A percentile compares a stretch with the other conserved stretches of the same genome.
Conservation (phyloP, 2,113 vertebrate species). For the Nesoenas mayeri region DNA sequence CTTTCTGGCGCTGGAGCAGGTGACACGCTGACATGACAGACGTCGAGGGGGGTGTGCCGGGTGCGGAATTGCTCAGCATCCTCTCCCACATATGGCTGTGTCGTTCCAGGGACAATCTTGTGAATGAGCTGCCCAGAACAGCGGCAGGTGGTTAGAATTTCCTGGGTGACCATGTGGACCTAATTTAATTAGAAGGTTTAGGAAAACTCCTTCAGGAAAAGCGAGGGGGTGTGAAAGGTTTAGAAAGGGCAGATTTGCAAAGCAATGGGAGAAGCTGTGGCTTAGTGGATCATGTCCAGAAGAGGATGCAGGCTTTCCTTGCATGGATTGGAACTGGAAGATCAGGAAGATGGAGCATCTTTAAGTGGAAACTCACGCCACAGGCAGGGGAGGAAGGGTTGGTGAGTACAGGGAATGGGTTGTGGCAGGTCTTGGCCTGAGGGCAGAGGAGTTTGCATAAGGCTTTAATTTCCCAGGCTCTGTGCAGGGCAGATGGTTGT, state of each 20-base stretch:
- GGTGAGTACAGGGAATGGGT: neutral
- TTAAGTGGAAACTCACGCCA: neutral
- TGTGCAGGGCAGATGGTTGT: slow-evolving; percentile 14
- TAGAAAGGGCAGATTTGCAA: neutral
- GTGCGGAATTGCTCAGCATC: neutral
- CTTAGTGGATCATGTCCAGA: neutral
- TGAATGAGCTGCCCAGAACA: neutral
- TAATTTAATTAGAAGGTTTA: slow-evolving; percentile 15
- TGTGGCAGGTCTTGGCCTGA: slow-evolving; percentile 15
- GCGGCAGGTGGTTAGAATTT: neutral
- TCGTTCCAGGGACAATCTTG: neutral
- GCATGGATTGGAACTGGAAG: neutral
- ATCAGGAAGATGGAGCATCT: neutral
- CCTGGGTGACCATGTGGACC: neutral
- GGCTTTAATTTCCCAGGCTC: slow-evolving; percentile 20
- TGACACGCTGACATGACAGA: neutral
- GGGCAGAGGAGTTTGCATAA: slow-evolving; percentile 19
- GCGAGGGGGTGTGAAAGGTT: neutral
- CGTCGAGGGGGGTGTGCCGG: neutral
- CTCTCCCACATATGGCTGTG: neutral
- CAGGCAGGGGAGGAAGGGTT: neutral
- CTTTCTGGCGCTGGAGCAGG: neutral
- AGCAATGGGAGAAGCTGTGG: neutral
- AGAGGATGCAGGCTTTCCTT: neutral
- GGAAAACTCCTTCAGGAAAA: neutral